These are phyloP conservation scores for Aplodontia rufa DNA, from an alignment of 2,113 vertebrate genomes.

Conservation along the genomic window DNA sequence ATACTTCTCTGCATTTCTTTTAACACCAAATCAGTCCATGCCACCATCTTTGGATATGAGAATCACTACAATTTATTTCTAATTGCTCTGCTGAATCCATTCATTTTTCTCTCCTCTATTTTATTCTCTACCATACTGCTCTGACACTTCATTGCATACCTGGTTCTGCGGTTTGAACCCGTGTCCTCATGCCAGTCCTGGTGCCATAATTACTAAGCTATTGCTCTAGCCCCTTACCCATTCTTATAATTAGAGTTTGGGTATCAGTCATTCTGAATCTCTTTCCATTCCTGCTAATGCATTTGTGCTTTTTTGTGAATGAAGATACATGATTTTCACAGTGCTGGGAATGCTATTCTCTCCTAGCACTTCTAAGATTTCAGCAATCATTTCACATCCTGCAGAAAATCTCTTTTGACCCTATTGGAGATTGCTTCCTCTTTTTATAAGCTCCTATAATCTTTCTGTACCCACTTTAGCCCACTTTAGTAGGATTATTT, in stretches of 20 bases:
- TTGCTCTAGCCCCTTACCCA: too few species aligned
- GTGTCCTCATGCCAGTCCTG: too few species aligned
- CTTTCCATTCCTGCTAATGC: background rate
- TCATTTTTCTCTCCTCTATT: background rate
- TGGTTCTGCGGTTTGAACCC: too few species aligned
- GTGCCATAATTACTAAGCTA: too few species aligned
- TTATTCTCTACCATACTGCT: background rate
- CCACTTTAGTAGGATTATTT: background rate
- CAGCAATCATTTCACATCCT: background rate
- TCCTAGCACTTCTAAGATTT: background rate
- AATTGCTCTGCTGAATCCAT: background rate
- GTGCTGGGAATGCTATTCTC: background rate
- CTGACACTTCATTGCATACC: background rate
- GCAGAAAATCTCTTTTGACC: background rate
- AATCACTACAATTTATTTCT: background rate
- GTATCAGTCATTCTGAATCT: background rate
- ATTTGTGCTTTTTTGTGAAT: rapidly evolving
- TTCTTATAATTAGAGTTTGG: background rate
- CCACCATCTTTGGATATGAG: background rate
- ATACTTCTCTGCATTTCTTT: background rate
- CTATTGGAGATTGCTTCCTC: background rate
- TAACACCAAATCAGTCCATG: background rate
- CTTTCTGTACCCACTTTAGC: background rate
- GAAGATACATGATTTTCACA: background rate
- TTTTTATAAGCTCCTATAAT: background rate